These are phyloP conservation scores for Drymonia ruficornis DNA, from an alignment of 2,888 invertebrate genomes.

Conservation along the genomic window DNA sequence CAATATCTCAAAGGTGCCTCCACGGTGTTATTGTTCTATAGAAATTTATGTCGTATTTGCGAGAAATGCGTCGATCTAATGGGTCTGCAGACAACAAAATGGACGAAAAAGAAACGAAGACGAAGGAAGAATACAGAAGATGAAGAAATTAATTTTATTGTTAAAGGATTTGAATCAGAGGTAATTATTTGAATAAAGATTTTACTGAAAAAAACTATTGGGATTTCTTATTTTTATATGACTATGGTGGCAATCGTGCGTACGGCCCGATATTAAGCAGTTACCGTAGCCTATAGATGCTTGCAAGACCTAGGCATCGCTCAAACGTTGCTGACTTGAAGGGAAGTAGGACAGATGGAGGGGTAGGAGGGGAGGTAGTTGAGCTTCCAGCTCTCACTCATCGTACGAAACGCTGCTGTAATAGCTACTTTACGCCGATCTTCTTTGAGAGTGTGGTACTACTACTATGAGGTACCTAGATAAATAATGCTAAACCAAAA, in stretches of 20 bases:
- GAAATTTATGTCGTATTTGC: conserved; percentile 58
- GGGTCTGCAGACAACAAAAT: conserved; percentile 52
- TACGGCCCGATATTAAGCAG: no score
- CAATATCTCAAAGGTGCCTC: conserved; percentile 72
- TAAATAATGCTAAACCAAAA: not conserved
- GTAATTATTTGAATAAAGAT: conserved; percentile 50
- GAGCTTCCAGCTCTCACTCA: no score
- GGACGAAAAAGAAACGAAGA: conserved; percentile 52
- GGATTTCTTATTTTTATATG: conserved; percentile 9
- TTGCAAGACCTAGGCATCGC: no score
- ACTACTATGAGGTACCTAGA: no score
- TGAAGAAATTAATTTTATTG: conserved; percentile 62
- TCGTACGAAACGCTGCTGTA: no score
- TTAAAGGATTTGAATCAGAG: conserved; percentile 74
- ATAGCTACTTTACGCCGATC: no score
- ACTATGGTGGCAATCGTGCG: no score
- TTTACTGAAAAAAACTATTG: conserved; percentile 12
- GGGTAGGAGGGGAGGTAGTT: no score
- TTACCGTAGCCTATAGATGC: no score
- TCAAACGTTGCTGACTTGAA: no score
- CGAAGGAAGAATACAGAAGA: conserved; percentile 51
- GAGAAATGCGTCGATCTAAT: conserved; percentile 52
- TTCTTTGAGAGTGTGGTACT: no score
- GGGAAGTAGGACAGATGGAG: no score
- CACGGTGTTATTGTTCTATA: conserved; percentile 66